Evolutionary conservation across 1,140 invertebrate species (phyloP), one percentile per base, ranked within the genome.

Genomic region (Plodia interpunctella): DNA sequence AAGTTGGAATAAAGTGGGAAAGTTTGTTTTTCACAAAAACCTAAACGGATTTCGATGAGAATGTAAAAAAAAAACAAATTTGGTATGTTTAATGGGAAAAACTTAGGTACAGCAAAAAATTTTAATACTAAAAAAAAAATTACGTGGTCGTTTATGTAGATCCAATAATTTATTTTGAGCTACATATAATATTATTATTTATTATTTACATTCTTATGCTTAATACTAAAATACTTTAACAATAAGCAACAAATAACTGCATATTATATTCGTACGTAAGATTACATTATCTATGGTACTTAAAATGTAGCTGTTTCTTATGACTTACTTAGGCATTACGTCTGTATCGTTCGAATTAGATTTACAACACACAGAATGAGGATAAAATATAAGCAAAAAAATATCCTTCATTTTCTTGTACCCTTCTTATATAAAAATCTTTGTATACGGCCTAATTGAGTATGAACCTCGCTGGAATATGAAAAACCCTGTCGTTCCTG

Each of bases 231-330:
- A 77, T 74, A 75, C 74, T 68, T 73, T 70, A 87, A 85, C 80
- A 87, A 79, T 83, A 81, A 85, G 84, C 84, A 85, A 85, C 82
- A 84, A 83, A 76, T 53, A 74, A 74, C 67, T 60, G 59, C 64
- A 11, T 65, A 64, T 44, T 44, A 15, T n/a, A 38, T 11, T 38
- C 35, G 11, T 38, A 44, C 13, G 13, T 44, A 44, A 52, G 59
- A 65, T 68, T 66, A 63, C 62, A 51, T 52, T 56, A 38, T 35
- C 62, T 19, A 59, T 32, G 21, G 21, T 25, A n/a, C n/a, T n/a
- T n/a, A n/a, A n/a, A n/a, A 17, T 18, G 38, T 17, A 49, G 19
- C n/a, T 60, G 55, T 49, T 15, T 38, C 38, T 9, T 8, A 32
- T 32, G 6, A 32, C 2, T 32, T 28, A 28, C 3, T n/a, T 25